These are phyloP conservation scores for Labroides dimidiatus DNA, from an alignment of 2,797 vertebrate genomes.

Conservation along the genomic window DNA sequence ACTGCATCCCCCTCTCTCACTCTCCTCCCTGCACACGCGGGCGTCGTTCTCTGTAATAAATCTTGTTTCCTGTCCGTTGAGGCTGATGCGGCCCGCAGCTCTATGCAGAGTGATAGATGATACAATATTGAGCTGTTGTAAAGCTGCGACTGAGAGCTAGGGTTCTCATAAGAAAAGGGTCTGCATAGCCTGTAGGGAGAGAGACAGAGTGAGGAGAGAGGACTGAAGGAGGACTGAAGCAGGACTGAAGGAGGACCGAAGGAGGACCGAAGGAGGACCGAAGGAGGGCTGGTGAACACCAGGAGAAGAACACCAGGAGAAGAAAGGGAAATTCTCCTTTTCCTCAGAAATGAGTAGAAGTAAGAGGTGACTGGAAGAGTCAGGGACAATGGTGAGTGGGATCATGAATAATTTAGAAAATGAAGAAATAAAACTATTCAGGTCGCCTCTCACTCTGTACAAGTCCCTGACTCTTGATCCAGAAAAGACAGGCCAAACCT, in stretches of 20 bases:
- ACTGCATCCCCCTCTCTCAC: slow-evolving; percentile 42
- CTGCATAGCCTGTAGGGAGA: slow-evolving; percentile 65
- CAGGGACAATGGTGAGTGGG: slow-evolving; percentile 30
- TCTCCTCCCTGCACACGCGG: slow-evolving; percentile 57
- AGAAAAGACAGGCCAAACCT: too few relatives aligned
- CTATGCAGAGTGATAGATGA: slow-evolving; percentile 78
- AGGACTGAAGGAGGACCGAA: too few relatives aligned
- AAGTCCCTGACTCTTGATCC: too few relatives aligned
- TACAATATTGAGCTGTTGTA: slow-evolving; percentile 77
- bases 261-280: too few relatives aligned
- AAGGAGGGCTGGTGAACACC: too few relatives aligned
- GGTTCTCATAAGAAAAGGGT: slow-evolving; percentile 76
- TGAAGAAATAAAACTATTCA: slow-evolving; percentile 3
- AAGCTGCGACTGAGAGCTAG: slow-evolving; percentile 75
- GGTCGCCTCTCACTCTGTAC: too few relatives aligned
- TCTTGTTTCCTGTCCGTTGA: slow-evolving; percentile 67
- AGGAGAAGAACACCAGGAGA: too few relatives aligned
- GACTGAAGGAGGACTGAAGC: slow-evolving; percentile 36
- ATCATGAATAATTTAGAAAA: slow-evolving; percentile 53
- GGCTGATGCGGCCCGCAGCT: slow-evolving; percentile 72
- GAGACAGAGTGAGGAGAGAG: slow-evolving; percentile 31
- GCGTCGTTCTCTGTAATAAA: slow-evolving; percentile 67
- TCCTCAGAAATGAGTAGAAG: slow-evolving; percentile 33
- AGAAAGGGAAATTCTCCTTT: slow-evolving; percentile 10
- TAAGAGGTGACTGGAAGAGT: slow-evolving; percentile 38